Evolutionary conservation across 2,113 vertebrate species (phyloP), one percentile per base, ranked within the genome.

Genomic region (Spheniscus mendiculus): DNA sequence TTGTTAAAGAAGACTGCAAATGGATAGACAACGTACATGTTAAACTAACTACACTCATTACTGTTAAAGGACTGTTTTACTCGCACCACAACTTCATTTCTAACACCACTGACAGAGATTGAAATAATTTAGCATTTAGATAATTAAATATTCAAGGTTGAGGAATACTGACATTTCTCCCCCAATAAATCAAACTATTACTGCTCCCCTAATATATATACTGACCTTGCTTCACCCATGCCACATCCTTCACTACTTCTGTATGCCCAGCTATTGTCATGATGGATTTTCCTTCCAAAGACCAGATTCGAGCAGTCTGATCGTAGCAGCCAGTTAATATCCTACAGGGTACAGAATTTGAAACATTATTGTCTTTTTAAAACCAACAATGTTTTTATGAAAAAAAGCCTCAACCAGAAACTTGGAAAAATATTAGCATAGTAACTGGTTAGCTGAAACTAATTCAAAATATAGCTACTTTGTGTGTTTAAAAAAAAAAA

Each of bases 251-350:
- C 59, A 99, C 99, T 42, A 99, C 99, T 10, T 99, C 99, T 25
- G 98, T 98, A 94, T 99, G 99, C 91, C 99, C 99, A 15, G 98
- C 98, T 95, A 99, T 83, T 6, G 99, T 99, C 97, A 98, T 98
- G 89, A 99, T 97, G 5, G 98, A 97, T 95, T 99, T 99, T 62
- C 99, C 99, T 97, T 99, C 99, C 65, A 98, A 95, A n/a, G 99
- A 99, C 99, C 99, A 99, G 94, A 99, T 99, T 84, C 98, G 98
- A 85, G 99, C 99, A 6, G 99, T 99, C 94, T 99, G 99, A 96
- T 99, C 99, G 0, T 99, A 99, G 50, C 99, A 99, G 67, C 99
- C 99, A 20, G 99, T 99, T 67, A 99, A 98, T 91, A 99, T 99
- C 99, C 99, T 99, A 93, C 23, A 30, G 74, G n/a, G 89, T 32